Evolutionary conservation across 2,113 vertebrate species (phyloP).

Genomic region (Brachyhypopomus occidentalis): DNA sequence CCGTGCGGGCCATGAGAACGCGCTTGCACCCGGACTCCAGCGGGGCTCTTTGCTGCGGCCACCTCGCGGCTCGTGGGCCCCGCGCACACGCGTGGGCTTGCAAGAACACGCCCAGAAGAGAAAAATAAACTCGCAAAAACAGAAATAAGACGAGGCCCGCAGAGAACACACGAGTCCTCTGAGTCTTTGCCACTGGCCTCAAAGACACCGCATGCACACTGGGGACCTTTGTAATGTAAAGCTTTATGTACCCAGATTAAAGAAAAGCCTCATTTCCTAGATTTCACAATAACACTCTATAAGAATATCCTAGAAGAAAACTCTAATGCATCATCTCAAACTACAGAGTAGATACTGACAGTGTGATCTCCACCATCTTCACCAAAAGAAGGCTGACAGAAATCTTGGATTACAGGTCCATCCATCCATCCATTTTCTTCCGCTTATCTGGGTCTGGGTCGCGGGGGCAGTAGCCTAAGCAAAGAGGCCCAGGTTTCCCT

Average conservation of each 20-base stretch:
- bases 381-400: too few species aligned
- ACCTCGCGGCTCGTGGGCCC: slow-evolving; percentile 66
- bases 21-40: slow-evolving; percentile 67
- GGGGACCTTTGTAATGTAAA: background rate
- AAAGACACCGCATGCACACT: background rate
- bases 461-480: too few species aligned
- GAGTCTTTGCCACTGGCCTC: background rate
- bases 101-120: slow-evolving; percentile 71
- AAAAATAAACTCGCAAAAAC: slow-evolving; percentile 53
- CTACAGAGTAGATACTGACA: too few species aligned
- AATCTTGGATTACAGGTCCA: too few species aligned
- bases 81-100: slow-evolving; percentile 69
- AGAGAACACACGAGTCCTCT: slow-evolving; percentile 5
- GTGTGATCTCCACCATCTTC: too few species aligned
- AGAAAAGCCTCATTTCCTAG: background rate
- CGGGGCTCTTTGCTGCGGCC: slow-evolving; percentile 64
- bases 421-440: too few species aligned
- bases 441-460: too few species aligned
- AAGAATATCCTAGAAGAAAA: background rate
- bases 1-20: slow-evolving; percentile 70
- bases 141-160: slow-evolving; percentile 44
- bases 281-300: background rate
- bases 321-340: too few species aligned
- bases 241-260: background rate
- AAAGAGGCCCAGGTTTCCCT: too few species aligned